Percentiles rank a stretch among this genome's conserved stretches.
Evolutionary conservation across 2,797 vertebrate genomes (phyloP).

Genomic region (Sarcoramphus papa): DNA sequence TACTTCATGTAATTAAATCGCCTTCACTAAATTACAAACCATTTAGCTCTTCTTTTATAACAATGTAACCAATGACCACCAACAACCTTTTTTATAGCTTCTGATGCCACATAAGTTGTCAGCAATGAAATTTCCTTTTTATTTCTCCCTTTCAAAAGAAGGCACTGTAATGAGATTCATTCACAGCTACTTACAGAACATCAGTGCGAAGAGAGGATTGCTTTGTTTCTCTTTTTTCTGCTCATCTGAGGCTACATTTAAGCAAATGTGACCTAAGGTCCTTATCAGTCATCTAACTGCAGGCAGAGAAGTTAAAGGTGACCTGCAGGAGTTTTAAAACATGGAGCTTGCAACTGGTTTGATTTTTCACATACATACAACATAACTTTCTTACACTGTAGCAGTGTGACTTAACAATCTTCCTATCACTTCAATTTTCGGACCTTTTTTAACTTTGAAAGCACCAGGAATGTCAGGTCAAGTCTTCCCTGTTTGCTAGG

Average conservation of each 20-base stretch:
- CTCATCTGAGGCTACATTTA: neutral
- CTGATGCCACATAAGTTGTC: constrained; percentile 14
- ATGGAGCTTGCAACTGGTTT: neutral
- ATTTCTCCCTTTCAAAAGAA: constrained; percentile 34
- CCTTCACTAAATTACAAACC: constrained; percentile 55
- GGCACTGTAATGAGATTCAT: constrained; percentile 11
- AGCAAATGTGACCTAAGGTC: neutral
- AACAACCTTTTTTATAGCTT: constrained; percentile 26
- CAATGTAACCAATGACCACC: constrained; percentile 59
- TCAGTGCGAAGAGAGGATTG: neutral
- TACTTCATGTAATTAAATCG: constrained; percentile 67
- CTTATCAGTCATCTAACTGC: neutral
- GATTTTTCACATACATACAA: neutral
- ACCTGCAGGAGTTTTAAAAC: neutral
- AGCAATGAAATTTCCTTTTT: constrained; percentile 38
- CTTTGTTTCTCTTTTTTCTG: neutral
- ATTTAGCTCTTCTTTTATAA: constrained; percentile 60
- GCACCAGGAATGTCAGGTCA: neutral
- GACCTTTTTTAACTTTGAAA: neutral
- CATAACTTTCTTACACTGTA: neutral
- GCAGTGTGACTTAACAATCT: neutral
- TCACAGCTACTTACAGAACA: neutral
- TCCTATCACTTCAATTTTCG: neutral
- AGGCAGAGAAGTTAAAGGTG: neutral
- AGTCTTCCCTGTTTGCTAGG: neutral